These are phyloP conservation scores for Chrysochloris asiatica DNA, from an alignment of 2,113 vertebrate genomes.

Conservation along the genomic window DNA sequence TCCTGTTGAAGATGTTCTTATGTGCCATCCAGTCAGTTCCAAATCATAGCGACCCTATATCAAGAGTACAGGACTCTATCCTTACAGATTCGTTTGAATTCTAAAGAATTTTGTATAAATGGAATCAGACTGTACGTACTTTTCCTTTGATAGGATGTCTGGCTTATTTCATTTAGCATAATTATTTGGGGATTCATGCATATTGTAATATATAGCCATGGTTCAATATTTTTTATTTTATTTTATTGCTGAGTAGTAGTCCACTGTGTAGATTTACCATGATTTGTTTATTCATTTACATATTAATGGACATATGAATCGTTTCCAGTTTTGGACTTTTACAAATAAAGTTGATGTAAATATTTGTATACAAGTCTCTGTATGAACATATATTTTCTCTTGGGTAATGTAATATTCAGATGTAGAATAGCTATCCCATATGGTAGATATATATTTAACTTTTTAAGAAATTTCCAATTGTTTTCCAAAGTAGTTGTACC, in stretches of 20 bases:
- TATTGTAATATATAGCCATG: not conserved
- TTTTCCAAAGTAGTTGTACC: not conserved
- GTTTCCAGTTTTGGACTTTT: not conserved
- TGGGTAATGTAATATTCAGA: not conserved
- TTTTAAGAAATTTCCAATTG: not conserved
- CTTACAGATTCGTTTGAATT: not conserved
- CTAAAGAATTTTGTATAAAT: not conserved
- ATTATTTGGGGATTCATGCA: not conserved
- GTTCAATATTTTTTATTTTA: not conserved
- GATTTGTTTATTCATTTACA: not conserved
- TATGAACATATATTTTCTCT: not conserved
- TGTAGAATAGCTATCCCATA: not conserved
- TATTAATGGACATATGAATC: not conserved
- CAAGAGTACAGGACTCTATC: not conserved
- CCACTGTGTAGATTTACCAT: rapidly evolving
- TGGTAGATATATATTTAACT: not conserved
- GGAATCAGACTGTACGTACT: not conserved
- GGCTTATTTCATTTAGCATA: not conserved
- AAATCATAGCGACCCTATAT: not conserved
- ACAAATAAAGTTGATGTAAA: not conserved
- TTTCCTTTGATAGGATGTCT: not conserved
- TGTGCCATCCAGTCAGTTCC: too few species aligned
- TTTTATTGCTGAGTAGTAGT: not conserved
- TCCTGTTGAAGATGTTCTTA: too few species aligned
- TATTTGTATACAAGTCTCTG: not conserved